Base-by-base conservation (phyloP, 2,888 invertebrate genomes). In the Archips xylosteana region DNA sequence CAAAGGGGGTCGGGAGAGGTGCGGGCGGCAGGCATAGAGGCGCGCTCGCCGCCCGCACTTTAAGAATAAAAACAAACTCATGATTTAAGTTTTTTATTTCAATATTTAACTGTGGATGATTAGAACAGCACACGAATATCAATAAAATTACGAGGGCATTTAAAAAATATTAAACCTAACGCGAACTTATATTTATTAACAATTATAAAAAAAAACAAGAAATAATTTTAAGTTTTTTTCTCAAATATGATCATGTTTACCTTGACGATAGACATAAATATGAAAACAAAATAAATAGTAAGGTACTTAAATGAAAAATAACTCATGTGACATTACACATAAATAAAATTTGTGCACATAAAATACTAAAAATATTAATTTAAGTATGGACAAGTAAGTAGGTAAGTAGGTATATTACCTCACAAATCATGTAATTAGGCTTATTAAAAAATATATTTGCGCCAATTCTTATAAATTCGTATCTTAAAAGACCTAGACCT, bases 331-430 rank as follows among this genome's bases (percentile, higher is more conserved):
- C 15, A 61, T 45, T 39, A 61, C 0, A 34, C 15, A 59, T 36
- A 64, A 47, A 71, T 71, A 60, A 59, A 70, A 42, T 71, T 71
- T 71, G 71, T 71, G 71, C 71, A 71, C 71, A 65, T 66, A 60
- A 65, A 71, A 71, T 60, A 65, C 71, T 36, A 5, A 59, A 64
- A 71, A 57, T 45, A 32, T n/a, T 39, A 61, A 61, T 39, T 39
- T 39, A 39, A 12, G n/a, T 32, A 59, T 13, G 12, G n/a, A 60
- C 13, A 34, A 12, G 8, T 60, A 32, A 34, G 8, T 34, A 49
- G 23, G 23, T 23, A 23, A 23, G 23, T 23, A 23, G 1, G 23
- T 23, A 23, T 23, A 23, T 23, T 23, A 23, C 23, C 23, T 23
- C n/a, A 49, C n/a, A 49, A 49, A 49, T 13, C n/a, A 23, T 23